Percentiles rank a stretch among this genome's conserved stretches.
phyloP scores from a whole-genome alignment of 1,140 invertebrate species.

The Ceratosolen fusciceps region DNA sequence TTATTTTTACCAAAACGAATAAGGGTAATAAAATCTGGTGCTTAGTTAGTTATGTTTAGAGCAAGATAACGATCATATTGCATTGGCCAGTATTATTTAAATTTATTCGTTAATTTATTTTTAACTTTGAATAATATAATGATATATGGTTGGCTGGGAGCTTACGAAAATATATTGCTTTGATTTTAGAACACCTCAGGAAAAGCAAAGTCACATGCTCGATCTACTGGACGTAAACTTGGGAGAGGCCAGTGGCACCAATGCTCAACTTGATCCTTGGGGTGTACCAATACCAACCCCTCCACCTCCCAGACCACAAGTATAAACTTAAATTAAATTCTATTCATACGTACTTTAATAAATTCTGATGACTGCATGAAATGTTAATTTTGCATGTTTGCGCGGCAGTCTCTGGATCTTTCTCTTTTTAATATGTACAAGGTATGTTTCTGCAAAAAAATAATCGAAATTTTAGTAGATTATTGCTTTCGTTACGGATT shows the following conservation, averaged over 20 bases:
- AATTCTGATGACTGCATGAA: conserved; percentile 22
- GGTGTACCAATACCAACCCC: conserved; percentile 75
- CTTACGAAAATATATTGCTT: background rate
- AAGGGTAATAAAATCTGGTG: too few species aligned
- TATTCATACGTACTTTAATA: background rate
- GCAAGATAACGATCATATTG: too few species aligned
- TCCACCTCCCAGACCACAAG: conserved; percentile 70
- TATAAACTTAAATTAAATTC: conserved; percentile 52
- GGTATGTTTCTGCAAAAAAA: conserved; percentile 54
- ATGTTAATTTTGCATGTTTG: conserved; percentile 59
- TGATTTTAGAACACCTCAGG: conserved; percentile 61
- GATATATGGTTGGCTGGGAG: background rate
- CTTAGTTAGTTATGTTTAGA: too few species aligned
- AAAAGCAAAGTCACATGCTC: conserved; percentile 81
- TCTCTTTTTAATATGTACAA: conserved; percentile 58
- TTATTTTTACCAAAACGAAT: too few species aligned
- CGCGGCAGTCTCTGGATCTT: conserved; percentile 65
- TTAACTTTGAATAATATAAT: too few species aligned
- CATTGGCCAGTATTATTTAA: too few species aligned
- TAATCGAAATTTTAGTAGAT: conserved; percentile 13
- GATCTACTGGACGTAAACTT: conserved; percentile 88
- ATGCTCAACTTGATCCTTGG: conserved; percentile 79
- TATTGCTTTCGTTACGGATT: background rate
- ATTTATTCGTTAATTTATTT: too few species aligned
- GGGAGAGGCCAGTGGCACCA: conserved; percentile 72